Evolutionary conservation across 2,113 vertebrate genomes (phyloP).

Genomic region (Calyptomena viridis): DNA sequence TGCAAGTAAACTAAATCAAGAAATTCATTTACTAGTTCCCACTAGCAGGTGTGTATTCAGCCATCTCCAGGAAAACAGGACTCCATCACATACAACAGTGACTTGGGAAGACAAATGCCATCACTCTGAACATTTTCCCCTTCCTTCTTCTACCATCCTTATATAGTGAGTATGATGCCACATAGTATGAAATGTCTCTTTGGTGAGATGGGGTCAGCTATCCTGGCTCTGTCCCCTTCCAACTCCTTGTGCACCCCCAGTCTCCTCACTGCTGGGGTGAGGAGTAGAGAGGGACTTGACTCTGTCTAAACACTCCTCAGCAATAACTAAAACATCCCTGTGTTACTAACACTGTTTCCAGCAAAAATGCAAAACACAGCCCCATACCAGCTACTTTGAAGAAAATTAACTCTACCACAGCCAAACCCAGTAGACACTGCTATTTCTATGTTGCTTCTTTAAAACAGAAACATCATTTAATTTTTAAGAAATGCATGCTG

Average conservation of each 20-base stretch:
- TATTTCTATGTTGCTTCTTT: background rate
- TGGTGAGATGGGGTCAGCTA: background rate
- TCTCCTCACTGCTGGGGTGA: accelerated
- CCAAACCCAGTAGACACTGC: background rate
- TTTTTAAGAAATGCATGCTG: background rate
- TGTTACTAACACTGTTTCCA: background rate
- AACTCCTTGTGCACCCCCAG: background rate
- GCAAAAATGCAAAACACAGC: background rate
- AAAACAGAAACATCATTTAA: background rate
- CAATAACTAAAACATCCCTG: background rate
- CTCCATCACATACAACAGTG: accelerated
- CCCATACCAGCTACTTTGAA: background rate
- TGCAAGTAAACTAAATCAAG: background rate
- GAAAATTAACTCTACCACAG: background rate
- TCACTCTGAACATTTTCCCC: background rate
- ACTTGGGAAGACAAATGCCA: background rate
- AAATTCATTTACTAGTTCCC: background rate
- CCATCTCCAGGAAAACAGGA: background rate
- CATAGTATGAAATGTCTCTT: background rate
- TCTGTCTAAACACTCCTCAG: background rate
- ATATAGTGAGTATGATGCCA: background rate
- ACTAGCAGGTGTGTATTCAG: background rate
- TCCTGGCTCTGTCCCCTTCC: background rate
- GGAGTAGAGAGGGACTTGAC: background rate
- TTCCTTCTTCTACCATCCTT: background rate